Conservation (phyloP, 2,888 invertebrate genomes). For the Plagiodera versicolora region DNA sequence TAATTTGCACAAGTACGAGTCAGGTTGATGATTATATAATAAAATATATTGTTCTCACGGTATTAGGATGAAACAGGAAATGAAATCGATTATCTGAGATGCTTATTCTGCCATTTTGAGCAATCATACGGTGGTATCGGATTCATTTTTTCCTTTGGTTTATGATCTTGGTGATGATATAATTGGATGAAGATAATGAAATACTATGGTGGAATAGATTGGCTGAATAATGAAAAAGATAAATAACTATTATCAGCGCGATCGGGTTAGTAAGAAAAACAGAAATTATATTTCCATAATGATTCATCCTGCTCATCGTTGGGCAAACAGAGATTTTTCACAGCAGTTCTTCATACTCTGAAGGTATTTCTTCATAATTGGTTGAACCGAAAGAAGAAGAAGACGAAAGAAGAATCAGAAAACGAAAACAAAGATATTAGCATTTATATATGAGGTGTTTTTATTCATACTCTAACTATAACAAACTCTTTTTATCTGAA, state of each 20-base stretch:
- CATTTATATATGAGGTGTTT: too few relatives aligned
- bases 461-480: too few relatives aligned
- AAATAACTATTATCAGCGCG: not conserved
- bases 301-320: not conserved
- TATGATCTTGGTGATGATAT: slow-evolving; percentile 14
- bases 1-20: too few relatives aligned
- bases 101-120: slow-evolving; percentile 36
- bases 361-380: too few relatives aligned
- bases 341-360: too few relatives aligned
- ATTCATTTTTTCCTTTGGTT: slow-evolving; percentile 16
- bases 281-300: too few relatives aligned
- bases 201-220: not conserved
- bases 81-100: slow-evolving; percentile 41
- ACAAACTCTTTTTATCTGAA: too few relatives aligned
- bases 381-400: too few relatives aligned
- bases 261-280: not conserved
- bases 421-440: too few relatives aligned
- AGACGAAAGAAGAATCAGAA: too few relatives aligned
- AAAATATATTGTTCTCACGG: slow-evolving; percentile 38
- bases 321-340: too few relatives aligned
- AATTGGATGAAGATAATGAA: slow-evolving; percentile 13
- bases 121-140: slow-evolving; percentile 26
- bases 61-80: slow-evolving; percentile 38
- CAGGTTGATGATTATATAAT: slow-evolving; percentile 1
- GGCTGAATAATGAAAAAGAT: not conserved